A percentile compares a stretch with the other conserved stretches of the same genome.
phyloP scores from a whole-genome alignment of 2,113 vertebrate genomes.

The Psilopogon haemacephalus region DNA sequence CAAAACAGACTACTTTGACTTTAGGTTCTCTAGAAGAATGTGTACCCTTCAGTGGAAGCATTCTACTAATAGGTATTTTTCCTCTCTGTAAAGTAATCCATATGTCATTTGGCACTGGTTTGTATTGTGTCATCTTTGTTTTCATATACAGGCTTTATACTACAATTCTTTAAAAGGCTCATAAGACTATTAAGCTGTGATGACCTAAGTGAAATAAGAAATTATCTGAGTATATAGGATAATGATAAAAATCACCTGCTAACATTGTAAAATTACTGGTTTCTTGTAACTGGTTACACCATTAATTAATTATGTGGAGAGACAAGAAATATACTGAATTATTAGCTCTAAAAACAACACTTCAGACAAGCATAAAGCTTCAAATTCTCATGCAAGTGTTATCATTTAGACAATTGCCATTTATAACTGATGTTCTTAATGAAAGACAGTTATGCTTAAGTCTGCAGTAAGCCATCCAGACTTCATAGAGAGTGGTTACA shows the following conservation, averaged over 20 bases:
- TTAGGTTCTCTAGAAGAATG: background rate
- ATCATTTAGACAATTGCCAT: background rate
- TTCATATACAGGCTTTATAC: background rate
- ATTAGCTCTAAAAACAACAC: background rate
- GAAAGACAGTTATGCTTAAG: background rate
- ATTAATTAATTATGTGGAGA: background rate
- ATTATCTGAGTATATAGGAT: background rate
- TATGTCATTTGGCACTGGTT: background rate
- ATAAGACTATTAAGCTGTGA: background rate
- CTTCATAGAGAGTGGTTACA: background rate
- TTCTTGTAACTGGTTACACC: background rate
- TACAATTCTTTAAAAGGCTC: background rate
- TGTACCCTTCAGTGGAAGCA: background rate
- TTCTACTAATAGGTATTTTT: background rate
- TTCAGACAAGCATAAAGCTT: background rate
- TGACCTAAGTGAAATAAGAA: background rate
- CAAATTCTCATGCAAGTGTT: background rate
- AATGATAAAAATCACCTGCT: background rate
- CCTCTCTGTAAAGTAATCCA: background rate
- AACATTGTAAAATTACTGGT: background rate
- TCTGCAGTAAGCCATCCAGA: background rate
- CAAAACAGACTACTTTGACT: background rate
- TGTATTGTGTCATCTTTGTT: background rate
- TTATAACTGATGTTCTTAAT: background rate
- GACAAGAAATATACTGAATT: background rate